These are phyloP conservation scores for Mylabris phalerata DNA, from an alignment of 1,140 invertebrate genomes.

Conservation along the genomic window DNA sequence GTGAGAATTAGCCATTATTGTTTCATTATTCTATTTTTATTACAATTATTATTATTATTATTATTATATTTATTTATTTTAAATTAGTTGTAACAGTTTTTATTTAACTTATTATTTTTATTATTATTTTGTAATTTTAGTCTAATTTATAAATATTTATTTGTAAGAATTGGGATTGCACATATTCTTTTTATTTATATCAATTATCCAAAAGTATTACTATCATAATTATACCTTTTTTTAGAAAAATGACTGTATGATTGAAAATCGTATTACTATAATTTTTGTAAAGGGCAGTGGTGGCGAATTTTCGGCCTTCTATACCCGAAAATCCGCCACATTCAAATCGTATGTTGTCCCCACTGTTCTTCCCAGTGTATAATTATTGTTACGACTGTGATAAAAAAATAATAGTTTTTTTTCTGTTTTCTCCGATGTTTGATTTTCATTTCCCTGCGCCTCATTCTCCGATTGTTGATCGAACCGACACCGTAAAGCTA, in stretches of 20 bases:
- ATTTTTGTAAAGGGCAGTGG: no score
- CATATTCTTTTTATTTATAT: no score
- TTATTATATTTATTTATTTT: constrained; percentile 4
- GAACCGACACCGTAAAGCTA: neutral
- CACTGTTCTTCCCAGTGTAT: neutral
- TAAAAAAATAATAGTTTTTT: constrained; percentile 2
- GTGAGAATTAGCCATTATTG: neutral
- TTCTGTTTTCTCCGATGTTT: constrained; percentile 9
- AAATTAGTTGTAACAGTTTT: neutral
- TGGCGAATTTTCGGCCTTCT: no score
- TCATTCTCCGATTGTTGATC: neutral
- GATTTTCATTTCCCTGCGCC: constrained; percentile 7
- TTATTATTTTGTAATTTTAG: constrained; percentile 5
- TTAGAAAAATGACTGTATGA: no score
- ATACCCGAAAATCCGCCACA: no score
- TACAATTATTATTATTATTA: neutral
- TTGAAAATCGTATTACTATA: no score
- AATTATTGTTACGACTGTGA: neutral
- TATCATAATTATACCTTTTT: no score
- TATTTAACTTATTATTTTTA: neutral
- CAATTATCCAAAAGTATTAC: no score
- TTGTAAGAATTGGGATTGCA: no score
- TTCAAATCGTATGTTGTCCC: no score
- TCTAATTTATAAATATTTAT: neutral
- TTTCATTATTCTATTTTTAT: neutral